Evolutionary conservation across 2,113 vertebrate genomes (phyloP), one percentile per base, ranked within the genome.

Genomic region (Aspiorhynchus laticeps): DNA sequence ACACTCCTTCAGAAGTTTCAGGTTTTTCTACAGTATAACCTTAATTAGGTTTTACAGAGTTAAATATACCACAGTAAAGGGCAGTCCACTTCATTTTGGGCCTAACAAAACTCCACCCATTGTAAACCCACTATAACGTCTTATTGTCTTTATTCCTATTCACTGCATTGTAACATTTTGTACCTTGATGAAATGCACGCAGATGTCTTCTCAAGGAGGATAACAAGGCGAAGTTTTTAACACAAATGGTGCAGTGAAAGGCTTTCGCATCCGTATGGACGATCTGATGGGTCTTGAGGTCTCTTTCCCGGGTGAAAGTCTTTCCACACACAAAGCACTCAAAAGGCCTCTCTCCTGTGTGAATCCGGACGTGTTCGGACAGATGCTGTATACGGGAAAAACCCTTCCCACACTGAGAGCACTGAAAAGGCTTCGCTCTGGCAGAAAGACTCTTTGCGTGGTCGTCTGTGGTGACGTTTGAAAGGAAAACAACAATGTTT

Each of bases 101-200:
- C 14, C 6, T 17, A 67, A 67, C 5, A 67, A 31, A 6, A 67
- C 28, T 7, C 6, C 7, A 12, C 36, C 15, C 1, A 4, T 9
- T 7, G 3, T 8, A 31, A 38, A 21, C 2, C 15, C 6, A 17
- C 26, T 31, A 3, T 1, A 21, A 36, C 10, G 11, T 65, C 61
- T 28, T 63, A 63, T 26, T 26, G 4, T 63, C 59, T n/a, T 5
- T n/a, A 9, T 12, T 67, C 14, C 7, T 1, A 53, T 53, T 53
- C 51, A 2, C 2, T 24, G 19, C 53, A 56, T 2, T 1, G 53
- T 4, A 38, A 19, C 28, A 17, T 33, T 9, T 4, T 2, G 2
- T 84, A 84, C 83, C 83, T 56, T 51, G 83, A 84, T 84, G 83
- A 75, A 74, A 84, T 7, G 83, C 69, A 26, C 83, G 83, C 31